phyloP scores from a whole-genome alignment of 2,888 invertebrate species.

The Rhamnusium bicolor region DNA sequence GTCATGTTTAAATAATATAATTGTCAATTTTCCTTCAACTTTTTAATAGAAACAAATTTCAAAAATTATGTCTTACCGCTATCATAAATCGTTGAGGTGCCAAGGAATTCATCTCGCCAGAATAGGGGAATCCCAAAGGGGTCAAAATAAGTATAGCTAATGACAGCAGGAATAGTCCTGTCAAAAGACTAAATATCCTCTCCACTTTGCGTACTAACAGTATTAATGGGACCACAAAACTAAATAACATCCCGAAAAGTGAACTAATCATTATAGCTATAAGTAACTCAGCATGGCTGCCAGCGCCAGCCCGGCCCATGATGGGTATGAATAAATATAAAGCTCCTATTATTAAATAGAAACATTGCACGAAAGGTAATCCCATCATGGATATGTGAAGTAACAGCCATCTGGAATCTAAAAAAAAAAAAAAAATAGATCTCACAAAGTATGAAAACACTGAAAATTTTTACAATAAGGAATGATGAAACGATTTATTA shows the following conservation, averaged over 20 bases:
- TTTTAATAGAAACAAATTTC: too few relatives aligned
- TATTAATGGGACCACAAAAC: conserved; percentile 71
- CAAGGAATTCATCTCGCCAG: conserved; percentile 75
- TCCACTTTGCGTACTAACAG: conserved; percentile 71
- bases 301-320: conserved; percentile 84
- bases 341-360: conserved; percentile 81
- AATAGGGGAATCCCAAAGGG: conserved; percentile 84
- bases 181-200: conserved; percentile 73
- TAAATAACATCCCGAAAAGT: conserved; percentile 67
- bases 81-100: conserved; percentile 85
- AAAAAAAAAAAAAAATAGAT: conserved; percentile 57
- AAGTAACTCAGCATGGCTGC: conserved; percentile 81
- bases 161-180: conserved; percentile 73
- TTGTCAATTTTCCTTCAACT: too few relatives aligned
- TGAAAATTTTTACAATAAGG: too few relatives aligned
- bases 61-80: too few relatives aligned
- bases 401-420: conserved; percentile 74
- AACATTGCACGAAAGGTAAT: conserved; percentile 78
- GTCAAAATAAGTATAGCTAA: conserved; percentile 76
- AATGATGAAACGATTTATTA: too few relatives aligned
- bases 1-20: too few relatives aligned
- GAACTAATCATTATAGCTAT: conserved; percentile 74
- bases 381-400: conserved; percentile 74
- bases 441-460: too few relatives aligned
- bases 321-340: conserved; percentile 85